phyloP scores from a whole-genome alignment of 1,140 invertebrate genomes.

The Nomia melanderi region DNA sequence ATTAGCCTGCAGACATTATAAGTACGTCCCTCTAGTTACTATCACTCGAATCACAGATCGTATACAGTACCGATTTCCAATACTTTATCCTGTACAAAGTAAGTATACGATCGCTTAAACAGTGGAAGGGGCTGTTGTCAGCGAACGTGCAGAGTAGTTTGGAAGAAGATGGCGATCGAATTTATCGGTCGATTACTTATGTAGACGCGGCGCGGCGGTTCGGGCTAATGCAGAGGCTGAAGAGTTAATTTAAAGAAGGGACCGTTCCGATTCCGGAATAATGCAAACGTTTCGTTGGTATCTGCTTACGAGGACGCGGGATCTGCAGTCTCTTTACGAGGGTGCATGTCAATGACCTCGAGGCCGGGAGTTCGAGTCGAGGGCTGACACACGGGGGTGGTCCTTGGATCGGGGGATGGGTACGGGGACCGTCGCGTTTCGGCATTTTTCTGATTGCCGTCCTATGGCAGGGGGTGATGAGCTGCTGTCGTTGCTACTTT shows the following conservation, averaged over 20 bases:
- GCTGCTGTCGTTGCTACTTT: conserved; percentile 49
- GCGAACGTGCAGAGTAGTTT: neutral
- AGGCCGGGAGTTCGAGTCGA: conserved; percentile 37
- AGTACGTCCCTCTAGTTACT: too few relatives aligned
- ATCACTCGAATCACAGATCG: too few relatives aligned
- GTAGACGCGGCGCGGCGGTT: conserved; percentile 4
- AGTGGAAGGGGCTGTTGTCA: too few relatives aligned
- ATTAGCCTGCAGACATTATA: too few relatives aligned
- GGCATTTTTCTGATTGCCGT: conserved; percentile 58
- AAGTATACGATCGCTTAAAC: too few relatives aligned
- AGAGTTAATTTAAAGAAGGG: conserved; percentile 61
- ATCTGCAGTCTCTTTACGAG: conserved; percentile 60
- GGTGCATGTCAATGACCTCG: conserved; percentile 66
- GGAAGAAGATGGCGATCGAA: neutral
- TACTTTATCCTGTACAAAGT: too few relatives aligned
- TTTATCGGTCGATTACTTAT: conserved; percentile 47
- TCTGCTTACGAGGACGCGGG: conserved; percentile 38
- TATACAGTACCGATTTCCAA: too few relatives aligned
- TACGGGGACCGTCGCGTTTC: conserved; percentile 40
- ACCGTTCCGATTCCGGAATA: conserved; percentile 42
- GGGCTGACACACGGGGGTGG: conserved; percentile 47
- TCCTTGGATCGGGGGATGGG: conserved; percentile 17
- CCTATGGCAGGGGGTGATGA: conserved; percentile 5
- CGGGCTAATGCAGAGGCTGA: conserved; percentile 36
- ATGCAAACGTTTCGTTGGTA: conserved; percentile 56